phyloP scores from a whole-genome alignment of 2,797 vertebrate species.

The Myotis planiceps region DNA sequence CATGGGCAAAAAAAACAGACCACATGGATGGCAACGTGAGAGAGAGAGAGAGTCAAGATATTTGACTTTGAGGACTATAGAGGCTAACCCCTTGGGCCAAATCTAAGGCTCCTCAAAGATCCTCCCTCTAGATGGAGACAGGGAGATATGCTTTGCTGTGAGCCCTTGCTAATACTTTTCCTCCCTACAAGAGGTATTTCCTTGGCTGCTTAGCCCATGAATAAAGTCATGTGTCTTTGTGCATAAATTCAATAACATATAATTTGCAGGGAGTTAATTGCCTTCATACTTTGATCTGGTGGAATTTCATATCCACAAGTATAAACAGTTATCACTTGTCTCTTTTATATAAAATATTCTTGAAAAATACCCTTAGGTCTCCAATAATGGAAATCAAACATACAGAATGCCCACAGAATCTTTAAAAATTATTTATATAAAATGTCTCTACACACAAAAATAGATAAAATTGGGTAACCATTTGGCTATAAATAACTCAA shows the following conservation, averaged over 20 bases:
- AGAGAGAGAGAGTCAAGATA: not conserved
- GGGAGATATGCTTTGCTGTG: not conserved
- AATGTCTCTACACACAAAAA: constrained; percentile 31
- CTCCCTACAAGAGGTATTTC: not conserved
- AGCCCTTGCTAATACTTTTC: not conserved
- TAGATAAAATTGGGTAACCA: not conserved
- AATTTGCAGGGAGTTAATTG: constrained; percentile 72
- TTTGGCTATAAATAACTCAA: constrained; percentile 51
- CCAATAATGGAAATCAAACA: constrained; percentile 58
- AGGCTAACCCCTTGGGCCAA: not conserved
- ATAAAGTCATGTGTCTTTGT: constrained; percentile 43
- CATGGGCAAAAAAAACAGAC: not conserved
- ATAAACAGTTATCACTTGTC: constrained; percentile 67
- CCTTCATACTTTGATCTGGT: constrained; percentile 64
- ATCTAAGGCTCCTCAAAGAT: not conserved
- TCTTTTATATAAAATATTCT: constrained; percentile 64
- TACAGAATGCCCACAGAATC: constrained; percentile 7
- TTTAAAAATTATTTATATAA: constrained; percentile 25
- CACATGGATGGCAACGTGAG: not conserved
- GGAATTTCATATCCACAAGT: constrained; percentile 72
- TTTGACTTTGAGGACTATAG: not conserved
- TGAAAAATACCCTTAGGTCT: constrained; percentile 53
- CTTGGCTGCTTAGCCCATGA: not conserved
- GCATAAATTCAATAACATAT: constrained; percentile 21
- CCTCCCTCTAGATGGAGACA: not conserved